Base-by-base conservation (phyloP, 2,113 vertebrate species). In the Geococcyx californianus region DNA sequence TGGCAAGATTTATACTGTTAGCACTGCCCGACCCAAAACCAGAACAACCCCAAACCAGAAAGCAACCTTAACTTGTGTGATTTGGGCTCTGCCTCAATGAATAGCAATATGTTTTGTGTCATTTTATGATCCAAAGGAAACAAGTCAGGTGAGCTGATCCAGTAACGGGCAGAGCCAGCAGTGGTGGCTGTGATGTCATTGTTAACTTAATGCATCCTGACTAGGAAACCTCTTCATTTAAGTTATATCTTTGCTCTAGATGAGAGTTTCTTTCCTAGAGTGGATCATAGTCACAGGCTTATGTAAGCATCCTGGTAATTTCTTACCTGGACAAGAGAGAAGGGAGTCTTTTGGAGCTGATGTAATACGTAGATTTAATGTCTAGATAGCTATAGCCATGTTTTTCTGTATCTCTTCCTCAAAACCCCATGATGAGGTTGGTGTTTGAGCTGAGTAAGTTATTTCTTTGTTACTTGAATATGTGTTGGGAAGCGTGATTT, bases 101-200 rank as follows among this genome's bases (percentile, higher is more conserved):
- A 0, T 7, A 75, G 55, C n/a, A 56, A 15, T 8, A 8, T 19
- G 47, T 2, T 74, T 75, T 51, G 19, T 45, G 3, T 18, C 33
- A 58, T 70, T 29, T 11, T 16, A 1, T n/a, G 56, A 56, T 51
- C 33, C 34, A n/a, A 38, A 58, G 49, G 42, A 49, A 67, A 24
- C 10, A 10, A 26, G 33, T 44, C 1, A 0, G 13, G 1, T 3
- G 26, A 51, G 69, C 31, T 36, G 34, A 33, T 49, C 23, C 1
- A 5, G 47, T 55, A 13, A 36, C 10, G 33, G 26, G 23, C 34
- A 49, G 56, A 58, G 56, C 42, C 56, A 25, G 33, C 33, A 38
- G 49, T 24, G 36, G 8, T 38, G 36, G 6, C 29, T 17, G 3
- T 15, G 26, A 25, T 24, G 28, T 42, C 42, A 10, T 51, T 63